Conservation (phyloP, 2,888 invertebrate genomes). For the Parnassius mnemosyne region DNA sequence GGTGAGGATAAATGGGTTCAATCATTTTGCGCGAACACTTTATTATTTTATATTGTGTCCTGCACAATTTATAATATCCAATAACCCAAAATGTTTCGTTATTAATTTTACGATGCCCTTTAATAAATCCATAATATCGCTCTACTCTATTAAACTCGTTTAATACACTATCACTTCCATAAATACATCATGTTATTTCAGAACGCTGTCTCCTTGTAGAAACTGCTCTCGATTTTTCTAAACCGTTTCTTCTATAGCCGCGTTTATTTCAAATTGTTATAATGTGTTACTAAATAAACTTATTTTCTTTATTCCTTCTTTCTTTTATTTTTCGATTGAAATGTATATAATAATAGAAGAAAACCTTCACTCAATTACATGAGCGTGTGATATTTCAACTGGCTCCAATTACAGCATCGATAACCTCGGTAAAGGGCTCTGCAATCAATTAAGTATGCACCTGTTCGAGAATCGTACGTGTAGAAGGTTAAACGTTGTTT, state of each 20-base stretch:
- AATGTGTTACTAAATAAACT: too few species aligned
- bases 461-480: slow-evolving; percentile 23
- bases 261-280: too few species aligned
- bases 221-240: slow-evolving; percentile 6
- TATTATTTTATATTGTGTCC: too few species aligned
- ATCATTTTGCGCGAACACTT: too few species aligned
- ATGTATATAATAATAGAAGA: slow-evolving; percentile 3
- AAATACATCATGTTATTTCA: slow-evolving; percentile 5
- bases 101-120: too few species aligned
- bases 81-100: too few species aligned
- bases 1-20: too few species aligned
- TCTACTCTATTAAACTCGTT: not conserved
- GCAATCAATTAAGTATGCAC: slow-evolving; percentile 35
- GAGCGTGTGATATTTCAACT: slow-evolving; percentile 17
- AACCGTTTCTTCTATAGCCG: not conserved
- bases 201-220: slow-evolving; percentile 8
- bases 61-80: too few species aligned
- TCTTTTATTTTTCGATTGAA: slow-evolving; percentile 6
- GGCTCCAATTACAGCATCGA: slow-evolving; percentile 31
- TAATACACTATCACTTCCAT: slow-evolving; percentile 19
- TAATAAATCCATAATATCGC: not conserved
- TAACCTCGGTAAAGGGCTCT: slow-evolving; percentile 31
- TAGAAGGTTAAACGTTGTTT: slow-evolving; percentile 22
- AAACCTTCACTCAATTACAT: slow-evolving; percentile 1
- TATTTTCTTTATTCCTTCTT: too few species aligned